phyloP scores from a whole-genome alignment of 2,797 vertebrate genomes.

The Mastacembelus armatus region DNA sequence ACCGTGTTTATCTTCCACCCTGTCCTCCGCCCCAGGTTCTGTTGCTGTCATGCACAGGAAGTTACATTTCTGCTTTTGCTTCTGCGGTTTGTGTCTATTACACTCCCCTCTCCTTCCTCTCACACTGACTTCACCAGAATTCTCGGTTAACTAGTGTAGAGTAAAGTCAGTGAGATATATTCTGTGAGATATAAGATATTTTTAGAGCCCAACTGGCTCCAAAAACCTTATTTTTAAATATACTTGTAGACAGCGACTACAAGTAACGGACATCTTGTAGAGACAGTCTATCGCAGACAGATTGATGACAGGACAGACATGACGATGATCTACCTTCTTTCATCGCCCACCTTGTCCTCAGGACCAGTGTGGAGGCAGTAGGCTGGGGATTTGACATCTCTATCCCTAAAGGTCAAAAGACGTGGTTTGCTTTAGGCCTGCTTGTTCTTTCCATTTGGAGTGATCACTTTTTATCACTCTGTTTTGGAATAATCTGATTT shows the following conservation, averaged over 20 bases:
- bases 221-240: constrained; percentile 12
- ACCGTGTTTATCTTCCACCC: constrained; percentile 47
- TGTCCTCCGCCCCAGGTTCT: constrained; percentile 57
- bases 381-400: constrained; percentile 32
- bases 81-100: constrained; percentile 81
- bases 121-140: constrained; percentile 45
- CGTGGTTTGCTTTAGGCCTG: constrained; percentile 37
- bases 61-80: constrained; percentile 85
- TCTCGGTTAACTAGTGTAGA: constrained; percentile 26
- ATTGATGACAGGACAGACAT: constrained; percentile 49
- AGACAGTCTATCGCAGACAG: constrained; percentile 5
- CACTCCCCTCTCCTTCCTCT: constrained; percentile 75
- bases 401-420: constrained; percentile 26
- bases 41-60: constrained; percentile 81
- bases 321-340: constrained; percentile 43
- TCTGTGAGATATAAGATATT: constrained; percentile 6
- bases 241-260: constrained; percentile 8
- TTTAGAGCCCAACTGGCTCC: constrained; percentile 4
- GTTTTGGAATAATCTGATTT: constrained; percentile 56
- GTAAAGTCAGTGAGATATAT: constrained; percentile 8
- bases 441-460: constrained; percentile 33
- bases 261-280: too few relatives aligned
- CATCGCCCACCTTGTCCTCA: constrained; percentile 34
- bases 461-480: constrained; percentile 34
- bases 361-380: constrained; percentile 49